Evolutionary conservation across 2,113 vertebrate species (phyloP).

Genomic region (Butastur rufipennis): DNA sequence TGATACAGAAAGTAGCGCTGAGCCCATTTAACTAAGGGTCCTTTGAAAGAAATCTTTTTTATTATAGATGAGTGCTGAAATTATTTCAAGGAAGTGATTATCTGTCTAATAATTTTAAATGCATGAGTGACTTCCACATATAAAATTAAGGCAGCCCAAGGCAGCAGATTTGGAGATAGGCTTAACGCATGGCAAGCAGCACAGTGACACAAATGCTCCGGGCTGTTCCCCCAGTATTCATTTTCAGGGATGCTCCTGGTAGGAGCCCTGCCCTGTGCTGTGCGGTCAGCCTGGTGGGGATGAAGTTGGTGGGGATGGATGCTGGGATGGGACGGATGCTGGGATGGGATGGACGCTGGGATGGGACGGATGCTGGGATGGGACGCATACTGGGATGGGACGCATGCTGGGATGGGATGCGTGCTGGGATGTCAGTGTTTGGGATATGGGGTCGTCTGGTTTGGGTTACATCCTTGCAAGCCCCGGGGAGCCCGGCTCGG

Average conservation of each 20-base stretch:
- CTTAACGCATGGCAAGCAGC: not conserved
- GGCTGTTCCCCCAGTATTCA: not conserved
- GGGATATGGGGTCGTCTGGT: not conserved
- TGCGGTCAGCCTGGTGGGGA: not conserved
- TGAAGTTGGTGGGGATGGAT: not conserved
- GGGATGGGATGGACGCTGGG: too few relatives aligned
- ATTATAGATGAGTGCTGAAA: constrained; percentile 66
- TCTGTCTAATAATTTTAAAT: constrained; percentile 56
- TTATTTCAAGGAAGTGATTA: constrained; percentile 75
- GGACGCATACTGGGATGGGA: too few relatives aligned
- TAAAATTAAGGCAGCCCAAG: not conserved
- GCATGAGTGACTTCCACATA: not conserved
- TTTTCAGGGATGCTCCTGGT: not conserved
- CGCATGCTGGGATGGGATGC: not conserved
- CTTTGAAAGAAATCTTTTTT: constrained; percentile 74
- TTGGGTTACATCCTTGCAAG: not conserved
- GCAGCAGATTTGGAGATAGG: not conserved
- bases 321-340: too few relatives aligned
- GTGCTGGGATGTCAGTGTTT: accelerated
- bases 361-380: too few relatives aligned
- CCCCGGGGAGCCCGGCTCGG: accelerated
- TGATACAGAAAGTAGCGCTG: constrained; percentile 57
- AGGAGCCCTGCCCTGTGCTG: not conserved
- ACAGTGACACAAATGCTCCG: not conserved
- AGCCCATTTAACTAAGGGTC: constrained; percentile 73